phyloP scores from a whole-genome alignment of 2,888 invertebrate species.

The Agonopterix subpropinquella region DNA sequence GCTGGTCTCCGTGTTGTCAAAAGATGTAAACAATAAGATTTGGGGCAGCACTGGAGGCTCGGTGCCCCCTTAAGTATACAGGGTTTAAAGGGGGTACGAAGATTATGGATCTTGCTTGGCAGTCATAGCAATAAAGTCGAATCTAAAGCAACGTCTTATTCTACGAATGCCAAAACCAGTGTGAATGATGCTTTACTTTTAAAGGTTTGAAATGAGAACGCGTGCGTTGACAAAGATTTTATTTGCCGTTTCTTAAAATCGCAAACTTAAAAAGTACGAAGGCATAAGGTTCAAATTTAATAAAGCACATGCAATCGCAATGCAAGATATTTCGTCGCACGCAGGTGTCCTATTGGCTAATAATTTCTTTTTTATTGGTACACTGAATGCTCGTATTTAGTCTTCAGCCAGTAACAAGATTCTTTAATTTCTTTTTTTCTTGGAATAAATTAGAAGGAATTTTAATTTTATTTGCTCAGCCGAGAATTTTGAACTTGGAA shows the following conservation, averaged over 20 bases:
- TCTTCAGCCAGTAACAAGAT: constrained; percentile 14
- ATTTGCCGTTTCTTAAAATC: no score
- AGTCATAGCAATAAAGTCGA: no score
- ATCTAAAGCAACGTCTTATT: no score
- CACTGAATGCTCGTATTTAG: constrained; percentile 16
- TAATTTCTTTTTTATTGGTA: constrained; percentile 16
- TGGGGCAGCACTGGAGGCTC: no score
- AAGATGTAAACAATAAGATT: no score
- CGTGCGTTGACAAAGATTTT: constrained; percentile 27
- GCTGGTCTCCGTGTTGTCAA: no score
- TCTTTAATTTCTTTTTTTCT: constrained; percentile 7
- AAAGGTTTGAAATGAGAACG: constrained; percentile 58
- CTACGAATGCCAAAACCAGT: background rate
- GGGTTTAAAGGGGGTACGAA: no score
- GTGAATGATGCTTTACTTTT: constrained; percentile 33
- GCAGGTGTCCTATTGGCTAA: constrained; percentile 14
- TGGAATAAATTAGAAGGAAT: background rate
- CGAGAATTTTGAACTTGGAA: no score
- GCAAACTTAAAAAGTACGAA: background rate
- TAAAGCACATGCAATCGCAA: background rate
- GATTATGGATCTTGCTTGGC: no score
- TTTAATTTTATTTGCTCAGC: no score
- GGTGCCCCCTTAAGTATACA: no score
- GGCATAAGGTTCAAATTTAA: background rate
- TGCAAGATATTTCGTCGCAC: background rate